phyloP scores from a whole-genome alignment of 1,140 invertebrate species.

The Lordiphosa stackelbergi region DNA sequence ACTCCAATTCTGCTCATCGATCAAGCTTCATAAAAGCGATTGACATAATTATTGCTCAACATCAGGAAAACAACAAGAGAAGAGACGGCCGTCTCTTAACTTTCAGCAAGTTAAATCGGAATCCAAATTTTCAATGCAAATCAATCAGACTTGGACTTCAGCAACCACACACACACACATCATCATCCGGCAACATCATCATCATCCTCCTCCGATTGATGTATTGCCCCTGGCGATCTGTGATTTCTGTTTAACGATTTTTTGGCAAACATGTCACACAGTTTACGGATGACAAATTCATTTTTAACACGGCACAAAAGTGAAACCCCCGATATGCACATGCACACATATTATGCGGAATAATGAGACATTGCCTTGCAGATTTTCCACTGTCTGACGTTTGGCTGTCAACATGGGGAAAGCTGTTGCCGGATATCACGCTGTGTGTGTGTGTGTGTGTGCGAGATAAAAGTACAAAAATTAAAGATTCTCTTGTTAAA shows the following conservation, averaged over 20 bases:
- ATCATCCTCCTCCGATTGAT: slow-evolving; percentile 41
- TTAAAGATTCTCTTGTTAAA: slow-evolving; percentile 69
- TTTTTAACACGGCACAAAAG: slow-evolving; percentile 69
- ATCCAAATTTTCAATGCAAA: slow-evolving; percentile 65
- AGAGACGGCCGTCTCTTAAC: slow-evolving; percentile 27
- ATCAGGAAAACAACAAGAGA: slow-evolving; percentile 5
- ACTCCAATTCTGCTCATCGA: slow-evolving; percentile 34
- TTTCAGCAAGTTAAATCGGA: slow-evolving; percentile 50
- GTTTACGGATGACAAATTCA: slow-evolving; percentile 76
- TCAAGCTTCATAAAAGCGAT: slow-evolving; percentile 34
- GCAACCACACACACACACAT: neutral
- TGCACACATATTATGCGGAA: slow-evolving; percentile 41
- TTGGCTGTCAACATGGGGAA: slow-evolving; percentile 24
- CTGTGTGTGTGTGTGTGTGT: slow-evolving; percentile 16
- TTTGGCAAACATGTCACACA: slow-evolving; percentile 72
- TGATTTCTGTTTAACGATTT: slow-evolving; percentile 27
- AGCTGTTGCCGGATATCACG: slow-evolving; percentile 3
- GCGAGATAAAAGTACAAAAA: slow-evolving; percentile 58
- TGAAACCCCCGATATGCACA: slow-evolving; percentile 35
- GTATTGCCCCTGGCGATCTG: slow-evolving; percentile 58
- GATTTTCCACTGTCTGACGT: slow-evolving; percentile 37
- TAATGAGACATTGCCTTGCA: slow-evolving; percentile 67
- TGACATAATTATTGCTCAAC: slow-evolving; percentile 68
- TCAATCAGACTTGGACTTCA: slow-evolving; percentile 63
- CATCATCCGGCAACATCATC: too few relatives aligned